phyloP scores from a whole-genome alignment of 2,113 vertebrate genomes.

The Trichechus manatus region DNA sequence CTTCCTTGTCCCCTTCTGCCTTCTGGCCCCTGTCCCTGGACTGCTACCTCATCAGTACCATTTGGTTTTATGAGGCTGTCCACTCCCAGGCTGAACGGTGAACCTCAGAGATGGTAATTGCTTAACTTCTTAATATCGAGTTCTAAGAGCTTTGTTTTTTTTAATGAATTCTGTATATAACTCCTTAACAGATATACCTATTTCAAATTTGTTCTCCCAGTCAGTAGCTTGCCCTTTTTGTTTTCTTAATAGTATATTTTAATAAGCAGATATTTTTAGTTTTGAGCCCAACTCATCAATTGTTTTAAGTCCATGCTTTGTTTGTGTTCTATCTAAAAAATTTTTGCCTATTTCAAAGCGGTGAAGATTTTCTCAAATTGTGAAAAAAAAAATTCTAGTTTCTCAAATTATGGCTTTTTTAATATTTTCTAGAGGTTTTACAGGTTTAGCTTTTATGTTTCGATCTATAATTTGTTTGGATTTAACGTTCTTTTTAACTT shows the following conservation, averaged over 20 bases:
- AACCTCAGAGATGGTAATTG: no score
- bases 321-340: not conserved
- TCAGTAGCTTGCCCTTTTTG: not conserved
- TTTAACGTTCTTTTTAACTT: slow-evolving; percentile 20
- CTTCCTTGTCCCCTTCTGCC: no score
- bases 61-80: no score
- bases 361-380: not conserved
- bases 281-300: not conserved
- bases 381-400: no score
- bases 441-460: not conserved
- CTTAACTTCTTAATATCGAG: slow-evolving; percentile 1
- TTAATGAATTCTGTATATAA: not conserved
- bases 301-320: slow-evolving; percentile 25
- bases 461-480: not conserved
- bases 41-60: no score
- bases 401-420: no score
- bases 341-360: not conserved
- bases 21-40: no score
- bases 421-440: slow-evolving; percentile 15
- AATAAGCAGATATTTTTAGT: not conserved
- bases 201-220: slow-evolving; percentile 23
- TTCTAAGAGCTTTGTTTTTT: not conserved
- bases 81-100: no score
- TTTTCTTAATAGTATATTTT: slow-evolving; percentile 33
- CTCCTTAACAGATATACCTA: not conserved